A percentile compares a stretch with the other conserved stretches of the same genome.
Evolutionary conservation across 2,888 invertebrate genomes (phyloP).

Genomic region (Diaphora mendica): DNA sequence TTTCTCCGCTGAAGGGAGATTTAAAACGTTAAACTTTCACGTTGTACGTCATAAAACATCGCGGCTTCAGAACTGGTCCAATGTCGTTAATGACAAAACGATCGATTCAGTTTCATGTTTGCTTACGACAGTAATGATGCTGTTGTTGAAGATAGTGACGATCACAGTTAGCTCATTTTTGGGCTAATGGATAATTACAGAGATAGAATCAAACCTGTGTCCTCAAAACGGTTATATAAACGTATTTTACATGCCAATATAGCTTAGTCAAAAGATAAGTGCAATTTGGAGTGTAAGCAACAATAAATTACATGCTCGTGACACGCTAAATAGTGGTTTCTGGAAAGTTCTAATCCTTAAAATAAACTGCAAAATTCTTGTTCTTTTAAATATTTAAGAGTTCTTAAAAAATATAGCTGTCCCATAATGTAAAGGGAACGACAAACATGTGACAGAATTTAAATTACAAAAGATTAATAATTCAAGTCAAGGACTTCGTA

Average conservation of each 20-base stretch:
- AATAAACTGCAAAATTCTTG: no score
- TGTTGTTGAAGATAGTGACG: background rate
- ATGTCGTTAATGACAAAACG: background rate
- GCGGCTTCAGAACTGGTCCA: constrained; percentile 4
- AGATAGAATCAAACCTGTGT: background rate
- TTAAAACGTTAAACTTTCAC: constrained; percentile 7
- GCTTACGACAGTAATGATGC: background rate
- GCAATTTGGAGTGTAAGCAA: no score
- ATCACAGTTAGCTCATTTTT: background rate
- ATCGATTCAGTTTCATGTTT: background rate
- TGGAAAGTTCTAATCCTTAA: no score
- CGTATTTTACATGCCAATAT: no score
- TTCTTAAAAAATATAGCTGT: no score
- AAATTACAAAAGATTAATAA: background rate
- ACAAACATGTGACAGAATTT: no score
- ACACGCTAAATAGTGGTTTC: no score
- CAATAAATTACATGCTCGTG: no score
- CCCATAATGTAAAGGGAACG: no score
- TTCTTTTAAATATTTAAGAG: no score
- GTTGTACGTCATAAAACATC: background rate
- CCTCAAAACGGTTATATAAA: background rate
- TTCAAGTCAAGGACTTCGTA: background rate
- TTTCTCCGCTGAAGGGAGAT: background rate
- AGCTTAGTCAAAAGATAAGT: no score
- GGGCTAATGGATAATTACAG: background rate